These are phyloP conservation scores for Patella depressa DNA, from an alignment of 2,888 invertebrate species.

Conservation along the genomic window DNA sequence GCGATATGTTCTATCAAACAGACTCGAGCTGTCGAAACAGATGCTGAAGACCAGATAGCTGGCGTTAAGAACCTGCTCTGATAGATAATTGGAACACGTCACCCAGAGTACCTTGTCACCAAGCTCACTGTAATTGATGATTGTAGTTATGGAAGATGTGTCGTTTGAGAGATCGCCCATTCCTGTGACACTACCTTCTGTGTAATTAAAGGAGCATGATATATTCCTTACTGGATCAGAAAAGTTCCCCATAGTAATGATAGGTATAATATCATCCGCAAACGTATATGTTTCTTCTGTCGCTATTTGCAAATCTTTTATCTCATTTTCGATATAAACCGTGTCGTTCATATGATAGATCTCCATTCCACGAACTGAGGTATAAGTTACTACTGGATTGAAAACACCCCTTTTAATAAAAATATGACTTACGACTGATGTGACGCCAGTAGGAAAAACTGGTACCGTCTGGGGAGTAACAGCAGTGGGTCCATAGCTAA, in stretches of 20 bases:
- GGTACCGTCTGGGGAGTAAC: background rate
- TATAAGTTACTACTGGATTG: background rate
- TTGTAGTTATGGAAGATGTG: background rate
- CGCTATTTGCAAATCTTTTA: background rate
- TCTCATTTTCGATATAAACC: background rate
- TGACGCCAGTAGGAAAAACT: background rate
- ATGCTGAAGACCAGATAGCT: constrained; percentile 18
- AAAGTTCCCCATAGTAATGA: background rate
- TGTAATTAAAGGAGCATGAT: background rate
- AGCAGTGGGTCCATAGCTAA: background rate
- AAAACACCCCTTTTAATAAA: background rate
- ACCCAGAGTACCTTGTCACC: constrained; percentile 10
- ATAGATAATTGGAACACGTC: constrained; percentile 17
- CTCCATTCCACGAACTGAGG: background rate
- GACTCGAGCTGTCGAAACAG: constrained; percentile 16
- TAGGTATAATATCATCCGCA: background rate
- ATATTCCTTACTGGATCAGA: background rate
- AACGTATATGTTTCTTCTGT: background rate
- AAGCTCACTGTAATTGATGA: background rate
- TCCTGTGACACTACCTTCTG: background rate
- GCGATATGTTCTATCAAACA: constrained; percentile 15
- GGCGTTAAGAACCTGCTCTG: constrained; percentile 11
- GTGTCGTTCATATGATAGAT: background rate
- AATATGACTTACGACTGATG: background rate
- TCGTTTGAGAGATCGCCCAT: background rate